Percentiles rank a stretch among this genome's conserved stretches.
These are phyloP conservation scores for Chaitophorus viminalis DNA, from an alignment of 2,888 invertebrate genomes.

Conservation along the genomic window DNA sequence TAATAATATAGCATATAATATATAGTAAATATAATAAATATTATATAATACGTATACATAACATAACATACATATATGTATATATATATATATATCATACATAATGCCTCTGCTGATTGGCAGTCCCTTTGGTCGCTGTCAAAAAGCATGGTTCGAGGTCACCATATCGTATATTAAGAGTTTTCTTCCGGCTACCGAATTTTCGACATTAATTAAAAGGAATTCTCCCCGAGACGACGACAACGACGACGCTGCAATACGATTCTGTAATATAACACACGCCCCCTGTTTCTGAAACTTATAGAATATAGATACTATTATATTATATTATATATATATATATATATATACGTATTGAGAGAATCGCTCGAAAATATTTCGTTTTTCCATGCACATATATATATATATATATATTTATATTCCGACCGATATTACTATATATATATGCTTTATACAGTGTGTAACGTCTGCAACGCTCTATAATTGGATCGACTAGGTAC, in stretches of 20 bases:
- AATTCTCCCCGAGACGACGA: constrained; percentile 21
- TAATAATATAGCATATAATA: no score
- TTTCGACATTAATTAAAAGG: constrained; percentile 57
- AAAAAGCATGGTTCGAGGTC: constrained; percentile 53
- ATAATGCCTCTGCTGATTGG: constrained; percentile 52
- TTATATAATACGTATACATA: background rate
- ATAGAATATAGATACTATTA: background rate
- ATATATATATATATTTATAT: background rate
- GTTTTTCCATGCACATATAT: background rate
- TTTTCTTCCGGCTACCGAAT: constrained; percentile 49
- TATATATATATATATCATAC: background rate
- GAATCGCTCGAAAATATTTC: background rate
- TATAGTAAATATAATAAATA: background rate
- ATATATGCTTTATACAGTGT: background rate
- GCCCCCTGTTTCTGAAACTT: background rate
- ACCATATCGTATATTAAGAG: constrained; percentile 41
- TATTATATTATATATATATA: background rate
- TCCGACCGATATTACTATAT: background rate
- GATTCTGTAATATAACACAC: constrained; percentile 33
- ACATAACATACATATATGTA: no score
- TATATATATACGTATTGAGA: background rate
- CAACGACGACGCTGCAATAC: background rate
- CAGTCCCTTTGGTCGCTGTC: constrained; percentile 60
- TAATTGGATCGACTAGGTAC: constrained; percentile 23
- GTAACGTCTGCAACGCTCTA: background rate